Evolutionary conservation across 2,113 vertebrate genomes (phyloP).

Genomic region (Charina bottae): DNA sequence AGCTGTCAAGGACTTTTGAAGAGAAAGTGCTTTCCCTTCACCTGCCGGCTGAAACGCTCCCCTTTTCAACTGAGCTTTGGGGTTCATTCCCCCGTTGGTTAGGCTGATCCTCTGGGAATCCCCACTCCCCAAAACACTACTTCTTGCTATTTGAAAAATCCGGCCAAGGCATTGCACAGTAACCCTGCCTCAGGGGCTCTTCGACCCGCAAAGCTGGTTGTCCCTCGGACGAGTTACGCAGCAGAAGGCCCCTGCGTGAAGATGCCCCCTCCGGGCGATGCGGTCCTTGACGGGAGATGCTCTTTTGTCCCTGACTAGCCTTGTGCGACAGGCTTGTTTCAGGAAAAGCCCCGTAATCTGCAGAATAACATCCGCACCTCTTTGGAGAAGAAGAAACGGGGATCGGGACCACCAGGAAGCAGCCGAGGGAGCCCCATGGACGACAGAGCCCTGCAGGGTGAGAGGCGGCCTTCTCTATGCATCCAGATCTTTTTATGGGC

Average conservation of each 20-base stretch:
- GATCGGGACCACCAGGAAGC: slow-evolving; percentile 68
- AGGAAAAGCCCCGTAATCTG: slow-evolving; percentile 92
- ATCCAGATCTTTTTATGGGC: background rate
- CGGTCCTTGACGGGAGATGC: background rate
- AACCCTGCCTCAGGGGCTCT: background rate
- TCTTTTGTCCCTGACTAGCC: slow-evolving; percentile 55
- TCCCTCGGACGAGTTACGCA: background rate
- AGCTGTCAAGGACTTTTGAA: background rate
- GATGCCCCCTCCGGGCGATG: rapidly evolving
- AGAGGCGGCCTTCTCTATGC: slow-evolving; percentile 19
- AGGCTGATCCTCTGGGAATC: background rate
- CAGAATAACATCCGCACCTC: slow-evolving; percentile 80
- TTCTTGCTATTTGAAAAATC: background rate
- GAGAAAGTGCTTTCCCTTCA: background rate
- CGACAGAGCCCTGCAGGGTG: slow-evolving; percentile 68
- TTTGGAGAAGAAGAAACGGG: slow-evolving; percentile 79
- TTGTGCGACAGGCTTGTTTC: slow-evolving; percentile 87
- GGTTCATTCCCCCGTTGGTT: background rate
- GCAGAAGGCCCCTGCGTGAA: background rate
- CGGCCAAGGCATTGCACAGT: background rate
- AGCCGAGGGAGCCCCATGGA: slow-evolving; percentile 50
- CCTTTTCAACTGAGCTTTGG: background rate
- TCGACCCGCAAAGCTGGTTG: rapidly evolving
- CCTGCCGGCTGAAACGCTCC: background rate
- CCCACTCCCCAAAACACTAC: background rate